A percentile compares a stretch with the other conserved stretches of the same genome.
Evolutionary conservation across 92 coral and sea anemone genomes (phyloP).

Genomic region (Hydrozoanthus gracilis): DNA sequence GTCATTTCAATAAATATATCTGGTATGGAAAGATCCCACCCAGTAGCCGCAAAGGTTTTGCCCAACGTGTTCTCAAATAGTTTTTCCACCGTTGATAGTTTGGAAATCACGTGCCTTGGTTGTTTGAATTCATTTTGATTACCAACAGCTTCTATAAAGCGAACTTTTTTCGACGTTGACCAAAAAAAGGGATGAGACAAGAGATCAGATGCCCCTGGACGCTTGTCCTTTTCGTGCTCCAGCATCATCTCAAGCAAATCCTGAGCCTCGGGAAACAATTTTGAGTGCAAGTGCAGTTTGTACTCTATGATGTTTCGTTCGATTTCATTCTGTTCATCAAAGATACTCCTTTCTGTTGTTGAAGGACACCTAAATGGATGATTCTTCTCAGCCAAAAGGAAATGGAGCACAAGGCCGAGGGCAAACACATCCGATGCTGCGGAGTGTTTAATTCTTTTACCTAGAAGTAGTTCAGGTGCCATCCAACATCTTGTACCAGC

Average conservation of each 20-base stretch:
- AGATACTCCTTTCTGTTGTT: not conserved
- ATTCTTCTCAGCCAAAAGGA: constrained; percentile 36
- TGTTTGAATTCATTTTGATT: constrained; percentile 48
- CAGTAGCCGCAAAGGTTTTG: not conserved
- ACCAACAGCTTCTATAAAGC: constrained; percentile 48
- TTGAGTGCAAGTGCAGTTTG: not conserved
- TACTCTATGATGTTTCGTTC: constrained; percentile 43
- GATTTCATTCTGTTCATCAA: constrained; percentile 22
- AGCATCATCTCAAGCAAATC: constrained; percentile 41
- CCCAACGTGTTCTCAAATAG: constrained; percentile 21
- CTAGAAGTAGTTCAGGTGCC: constrained; percentile 29
- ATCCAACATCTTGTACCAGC: constrained; percentile 43
- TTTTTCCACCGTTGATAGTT: not conserved
- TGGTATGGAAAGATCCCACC: constrained; percentile 19
- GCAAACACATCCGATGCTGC: constrained; percentile 52
- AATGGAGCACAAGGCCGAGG: constrained; percentile 58
- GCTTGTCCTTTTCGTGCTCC: constrained; percentile 4
- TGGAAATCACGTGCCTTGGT: not conserved
- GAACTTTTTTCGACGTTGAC: constrained; percentile 35
- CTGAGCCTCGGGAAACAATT: constrained; percentile 38
- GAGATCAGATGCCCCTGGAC: constrained; percentile 40
- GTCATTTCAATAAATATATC: constrained; percentile 39
- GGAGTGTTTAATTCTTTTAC: not conserved
- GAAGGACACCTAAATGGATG: constrained; percentile 53
- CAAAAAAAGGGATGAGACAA: constrained; percentile 58